These are phyloP conservation scores for Stegophylla sp. DNA, from an alignment of 2,888 invertebrate species.

Conservation along the genomic window DNA sequence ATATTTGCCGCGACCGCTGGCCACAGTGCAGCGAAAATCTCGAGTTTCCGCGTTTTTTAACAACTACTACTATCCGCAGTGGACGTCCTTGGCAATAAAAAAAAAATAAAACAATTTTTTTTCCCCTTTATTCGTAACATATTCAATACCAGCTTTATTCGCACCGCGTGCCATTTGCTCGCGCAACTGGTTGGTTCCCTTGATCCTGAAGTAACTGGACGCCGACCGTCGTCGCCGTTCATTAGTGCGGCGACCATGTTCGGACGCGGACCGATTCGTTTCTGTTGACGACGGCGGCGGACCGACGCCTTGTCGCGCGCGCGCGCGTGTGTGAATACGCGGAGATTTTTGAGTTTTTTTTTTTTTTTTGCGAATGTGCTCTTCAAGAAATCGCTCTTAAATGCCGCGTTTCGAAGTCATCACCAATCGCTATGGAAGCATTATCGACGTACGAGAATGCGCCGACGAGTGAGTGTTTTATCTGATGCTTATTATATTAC, in stretches of 20 bases:
- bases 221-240: background rate
- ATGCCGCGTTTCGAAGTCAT: conserved; percentile 59
- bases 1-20: background rate
- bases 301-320: background rate
- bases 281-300: background rate
- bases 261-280: conserved; percentile 9
- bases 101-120: conserved; percentile 24
- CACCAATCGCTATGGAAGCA: conserved; percentile 59
- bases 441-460: conserved; percentile 59
- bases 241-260: conserved; percentile 45
- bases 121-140: background rate
- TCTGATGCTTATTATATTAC: too few species aligned
- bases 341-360: conserved; percentile 50
- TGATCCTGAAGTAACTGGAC: conserved; percentile 51
- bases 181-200: conserved; percentile 33
- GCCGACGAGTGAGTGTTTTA: conserved; percentile 54
- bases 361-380: too few species aligned
- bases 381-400: conserved; percentile 13
- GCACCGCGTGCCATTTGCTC: background rate
- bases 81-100: conserved; percentile 48
- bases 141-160: background rate
- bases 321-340: background rate
- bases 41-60: conserved; percentile 35
- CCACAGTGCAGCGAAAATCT: background rate
- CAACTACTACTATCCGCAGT: too few species aligned